A percentile compares a stretch with the other conserved stretches of the same genome.
Conservation (phyloP, 2,888 invertebrate species). For the Malthinus seriepunctatus region DNA sequence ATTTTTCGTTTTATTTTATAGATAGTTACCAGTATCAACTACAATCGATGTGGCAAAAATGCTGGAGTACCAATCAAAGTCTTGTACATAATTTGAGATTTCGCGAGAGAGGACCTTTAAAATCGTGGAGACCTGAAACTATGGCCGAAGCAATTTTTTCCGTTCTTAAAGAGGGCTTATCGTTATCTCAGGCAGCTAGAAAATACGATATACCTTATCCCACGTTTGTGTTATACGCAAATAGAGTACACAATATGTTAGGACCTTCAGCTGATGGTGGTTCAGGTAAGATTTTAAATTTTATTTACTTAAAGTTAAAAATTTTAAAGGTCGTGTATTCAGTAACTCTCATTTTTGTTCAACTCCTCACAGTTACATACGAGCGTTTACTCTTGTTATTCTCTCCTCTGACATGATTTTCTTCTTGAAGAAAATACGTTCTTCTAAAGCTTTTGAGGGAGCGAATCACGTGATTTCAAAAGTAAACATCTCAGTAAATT, state of each 20-base stretch:
- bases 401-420: no score
- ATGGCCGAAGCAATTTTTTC: constrained; percentile 95
- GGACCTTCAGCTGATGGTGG: constrained; percentile 91
- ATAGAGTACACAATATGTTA: constrained; percentile 91
- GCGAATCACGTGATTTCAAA: no score
- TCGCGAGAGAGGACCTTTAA: constrained; percentile 88
- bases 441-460: no score
- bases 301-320: not conserved
- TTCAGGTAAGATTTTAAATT: constrained; percentile 67
- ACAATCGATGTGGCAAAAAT: constrained; percentile 95
- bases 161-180: constrained; percentile 87
- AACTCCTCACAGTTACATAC: no score
- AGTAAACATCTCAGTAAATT: no score
- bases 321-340: no score
- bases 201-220: constrained; percentile 96
- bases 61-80: constrained; percentile 92
- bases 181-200: constrained; percentile 86
- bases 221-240: constrained; percentile 90
- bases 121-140: constrained; percentile 92
- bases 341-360: no score
- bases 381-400: no score
- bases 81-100: constrained; percentile 89
- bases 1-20: constrained; percentile 60
- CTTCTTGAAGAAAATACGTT: no score
- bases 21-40: constrained; percentile 95